phyloP scores from a whole-genome alignment of 2,797 vertebrate genomes.

The Siniperca undulata region DNA sequence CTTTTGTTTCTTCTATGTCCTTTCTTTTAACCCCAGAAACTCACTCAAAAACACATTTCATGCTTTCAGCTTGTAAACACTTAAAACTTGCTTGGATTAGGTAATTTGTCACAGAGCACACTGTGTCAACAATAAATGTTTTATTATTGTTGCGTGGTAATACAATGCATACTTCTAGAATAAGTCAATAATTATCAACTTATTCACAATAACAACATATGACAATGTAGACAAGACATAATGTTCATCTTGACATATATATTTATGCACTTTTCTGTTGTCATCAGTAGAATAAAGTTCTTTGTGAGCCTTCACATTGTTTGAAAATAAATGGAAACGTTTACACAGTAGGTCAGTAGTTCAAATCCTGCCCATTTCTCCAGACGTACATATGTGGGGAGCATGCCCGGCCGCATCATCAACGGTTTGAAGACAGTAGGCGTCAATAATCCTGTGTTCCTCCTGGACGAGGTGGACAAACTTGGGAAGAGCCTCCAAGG shows the following conservation, averaged over 20 bases:
- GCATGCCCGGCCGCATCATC: constrained; percentile 98
- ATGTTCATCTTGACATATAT: not conserved
- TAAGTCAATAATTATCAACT: not conserved
- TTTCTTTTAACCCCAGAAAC: not conserved
- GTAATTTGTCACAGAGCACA: constrained; percentile 4
- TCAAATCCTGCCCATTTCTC: not conserved
- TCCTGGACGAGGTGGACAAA: constrained; percentile 98
- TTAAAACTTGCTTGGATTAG: not conserved
- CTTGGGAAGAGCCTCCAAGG: constrained; percentile 97
- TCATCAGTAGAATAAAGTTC: not conserved
- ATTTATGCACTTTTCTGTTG: not conserved
- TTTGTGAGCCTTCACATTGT: not conserved
- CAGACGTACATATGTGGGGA: constrained; percentile 97
- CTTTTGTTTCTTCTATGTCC: not conserved
- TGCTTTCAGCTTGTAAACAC: not conserved
- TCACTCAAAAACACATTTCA: not conserved
- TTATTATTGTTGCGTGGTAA: not conserved
- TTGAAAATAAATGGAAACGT: not conserved
- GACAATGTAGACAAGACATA: not conserved
- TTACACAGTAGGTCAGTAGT: not conserved
- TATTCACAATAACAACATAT: not conserved
- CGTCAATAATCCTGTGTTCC: constrained; percentile 96
- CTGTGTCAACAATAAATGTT: not conserved
- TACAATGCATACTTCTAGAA: not conserved
- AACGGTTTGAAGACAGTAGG: constrained; percentile 95